Evolutionary conservation across 2,113 vertebrate species (phyloP).

Genomic region (Synchiropus splendidus): DNA sequence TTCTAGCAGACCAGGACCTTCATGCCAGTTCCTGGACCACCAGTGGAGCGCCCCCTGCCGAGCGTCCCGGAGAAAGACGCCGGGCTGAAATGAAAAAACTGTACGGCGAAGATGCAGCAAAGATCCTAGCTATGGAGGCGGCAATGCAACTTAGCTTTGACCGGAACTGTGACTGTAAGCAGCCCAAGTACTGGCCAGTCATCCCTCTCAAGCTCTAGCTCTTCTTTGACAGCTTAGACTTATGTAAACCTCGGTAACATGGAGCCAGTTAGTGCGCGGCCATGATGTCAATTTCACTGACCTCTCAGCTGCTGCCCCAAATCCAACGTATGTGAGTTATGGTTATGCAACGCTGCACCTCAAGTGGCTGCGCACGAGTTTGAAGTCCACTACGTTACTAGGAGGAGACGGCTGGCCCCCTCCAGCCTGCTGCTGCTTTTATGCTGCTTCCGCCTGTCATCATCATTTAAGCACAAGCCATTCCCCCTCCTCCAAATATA

Average conservation of each 20-base stretch:
- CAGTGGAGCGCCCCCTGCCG: conserved; percentile 66
- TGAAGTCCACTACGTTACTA: too few relatives aligned
- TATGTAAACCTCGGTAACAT: too few relatives aligned
- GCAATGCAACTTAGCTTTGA: conserved; percentile 89
- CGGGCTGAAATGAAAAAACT: conserved; percentile 81
- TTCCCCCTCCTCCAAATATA: background rate
- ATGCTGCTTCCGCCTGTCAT: conserved; percentile 24
- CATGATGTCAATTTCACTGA: background rate
- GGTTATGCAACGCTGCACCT: background rate
- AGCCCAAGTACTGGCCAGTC: conserved; percentile 92
- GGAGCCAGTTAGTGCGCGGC: background rate
- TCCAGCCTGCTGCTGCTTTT: conserved; percentile 6
- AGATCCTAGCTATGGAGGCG: conserved; percentile 89
- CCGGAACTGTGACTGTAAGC: conserved; percentile 82
- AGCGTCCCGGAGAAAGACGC: conserved; percentile 78
- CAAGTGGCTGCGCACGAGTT: background rate
- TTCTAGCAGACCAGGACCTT: conserved; percentile 80
- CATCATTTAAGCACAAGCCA: conserved; percentile 7
- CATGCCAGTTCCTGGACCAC: conserved; percentile 38
- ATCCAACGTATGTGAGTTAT: background rate
- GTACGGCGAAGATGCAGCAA: conserved; percentile 75
- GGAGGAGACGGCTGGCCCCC: background rate
- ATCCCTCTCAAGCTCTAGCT: conserved; percentile 83
- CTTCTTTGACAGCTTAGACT: background rate
- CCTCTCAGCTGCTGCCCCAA: conserved; percentile 9